Evolutionary conservation across 1,140 invertebrate genomes (phyloP).

Genomic region (Bicyclus anynana): DNA sequence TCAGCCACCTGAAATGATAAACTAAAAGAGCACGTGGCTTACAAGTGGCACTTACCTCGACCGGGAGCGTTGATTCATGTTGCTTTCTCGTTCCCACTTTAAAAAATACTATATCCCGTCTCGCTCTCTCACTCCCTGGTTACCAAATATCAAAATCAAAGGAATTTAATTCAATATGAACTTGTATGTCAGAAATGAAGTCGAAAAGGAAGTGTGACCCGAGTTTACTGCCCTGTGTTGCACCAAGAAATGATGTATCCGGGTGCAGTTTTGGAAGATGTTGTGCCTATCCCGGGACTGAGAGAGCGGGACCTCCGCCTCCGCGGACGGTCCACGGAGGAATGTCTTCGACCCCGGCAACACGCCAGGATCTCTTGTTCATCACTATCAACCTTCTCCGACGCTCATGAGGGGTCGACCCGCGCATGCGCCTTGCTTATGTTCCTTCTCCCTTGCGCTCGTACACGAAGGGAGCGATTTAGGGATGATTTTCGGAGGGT

Average conservation of each 20-base stretch:
- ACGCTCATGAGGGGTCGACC: slow-evolving; percentile 57
- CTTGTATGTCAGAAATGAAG: not conserved
- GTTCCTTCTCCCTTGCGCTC: slow-evolving; percentile 44
- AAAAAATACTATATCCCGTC: slow-evolving; percentile 51
- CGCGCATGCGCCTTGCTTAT: slow-evolving; percentile 55
- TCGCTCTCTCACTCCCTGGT: slow-evolving; percentile 69
- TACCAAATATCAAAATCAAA: slow-evolving; percentile 21
- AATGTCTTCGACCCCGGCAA: slow-evolving; percentile 59
- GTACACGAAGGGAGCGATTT: slow-evolving; percentile 45
- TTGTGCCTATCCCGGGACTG: slow-evolving; percentile 41
- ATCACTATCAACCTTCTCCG: slow-evolving; percentile 59
- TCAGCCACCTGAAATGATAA: slow-evolving; percentile 38
- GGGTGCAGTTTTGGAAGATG: slow-evolving; percentile 24
- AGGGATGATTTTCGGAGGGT: slow-evolving; percentile 71
- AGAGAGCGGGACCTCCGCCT: slow-evolving; percentile 70
- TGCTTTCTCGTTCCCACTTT: slow-evolving; percentile 72
- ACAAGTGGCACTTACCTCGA: slow-evolving; percentile 66
- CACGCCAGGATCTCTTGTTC: slow-evolving; percentile 60
- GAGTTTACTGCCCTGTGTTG: slow-evolving; percentile 26
- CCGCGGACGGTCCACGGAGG: slow-evolving; percentile 66
- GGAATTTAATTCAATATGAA: slow-evolving; percentile 9
- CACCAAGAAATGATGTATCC: slow-evolving; percentile 17
- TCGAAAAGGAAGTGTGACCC: slow-evolving; percentile 6
- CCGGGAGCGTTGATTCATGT: slow-evolving; percentile 54
- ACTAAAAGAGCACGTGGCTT: slow-evolving; percentile 62